These are phyloP conservation scores for Momotus momota DNA, from an alignment of 2,797 vertebrate species.

Conservation along the genomic window DNA sequence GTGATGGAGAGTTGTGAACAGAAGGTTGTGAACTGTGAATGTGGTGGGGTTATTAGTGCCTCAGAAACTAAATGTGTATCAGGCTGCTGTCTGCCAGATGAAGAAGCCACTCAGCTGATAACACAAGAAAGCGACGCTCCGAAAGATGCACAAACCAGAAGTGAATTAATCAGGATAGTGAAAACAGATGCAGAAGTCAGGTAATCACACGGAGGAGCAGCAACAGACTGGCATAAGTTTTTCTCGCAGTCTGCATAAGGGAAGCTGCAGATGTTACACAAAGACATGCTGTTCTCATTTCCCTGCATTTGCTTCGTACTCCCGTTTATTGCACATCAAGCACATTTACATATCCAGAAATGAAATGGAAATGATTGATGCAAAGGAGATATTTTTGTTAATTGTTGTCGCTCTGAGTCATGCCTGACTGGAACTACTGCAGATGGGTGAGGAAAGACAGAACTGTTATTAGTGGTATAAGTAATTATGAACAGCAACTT, in stretches of 20 bases:
- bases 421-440: not conserved
- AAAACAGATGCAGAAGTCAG: not conserved
- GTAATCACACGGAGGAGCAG: not conserved
- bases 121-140: not conserved
- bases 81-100: not conserved
- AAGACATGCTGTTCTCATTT: constrained; percentile 9
- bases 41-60: rapidly evolving
- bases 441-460: constrained; percentile 10
- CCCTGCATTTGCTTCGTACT: constrained; percentile 45
- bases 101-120: not conserved
- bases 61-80: not conserved
- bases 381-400: constrained; percentile 48
- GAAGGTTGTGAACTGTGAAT: not conserved
- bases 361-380: constrained; percentile 65
- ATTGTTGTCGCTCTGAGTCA: constrained; percentile 49
- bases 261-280: not conserved
- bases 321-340: constrained; percentile 3
- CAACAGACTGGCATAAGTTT: not conserved
- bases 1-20: not conserved
- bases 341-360: constrained; percentile 42
- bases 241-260: not conserved
- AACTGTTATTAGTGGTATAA: constrained; percentile 36
- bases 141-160: not conserved
- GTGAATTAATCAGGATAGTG: not conserved
- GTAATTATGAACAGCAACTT: constrained; percentile 27